phyloP scores from a whole-genome alignment of 1,140 invertebrate genomes.

The Helicoverpa zea region DNA sequence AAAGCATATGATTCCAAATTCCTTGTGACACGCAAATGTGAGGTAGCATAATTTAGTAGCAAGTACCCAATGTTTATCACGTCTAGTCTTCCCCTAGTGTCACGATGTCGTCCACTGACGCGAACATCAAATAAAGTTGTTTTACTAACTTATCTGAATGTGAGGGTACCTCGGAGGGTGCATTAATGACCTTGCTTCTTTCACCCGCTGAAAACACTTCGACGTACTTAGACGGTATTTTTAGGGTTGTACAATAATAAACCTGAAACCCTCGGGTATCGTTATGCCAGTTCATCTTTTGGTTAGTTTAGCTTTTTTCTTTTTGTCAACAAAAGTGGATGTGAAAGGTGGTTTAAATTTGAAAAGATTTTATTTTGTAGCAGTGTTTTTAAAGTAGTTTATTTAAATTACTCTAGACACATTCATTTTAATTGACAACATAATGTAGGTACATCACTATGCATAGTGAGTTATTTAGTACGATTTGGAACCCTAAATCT shows the following conservation, averaged over 20 bases:
- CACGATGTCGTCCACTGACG: conserved; percentile 69
- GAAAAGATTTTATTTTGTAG: background rate
- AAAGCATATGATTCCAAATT: conserved; percentile 36
- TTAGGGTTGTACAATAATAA: conserved; percentile 47
- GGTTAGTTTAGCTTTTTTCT: background rate
- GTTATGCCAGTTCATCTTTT: background rate
- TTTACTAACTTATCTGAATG: conserved; percentile 82
- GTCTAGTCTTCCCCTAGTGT: conserved; percentile 63
- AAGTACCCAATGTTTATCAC: conserved; percentile 56
- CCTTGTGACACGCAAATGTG: conserved; percentile 45
- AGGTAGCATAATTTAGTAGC: conserved; percentile 47
- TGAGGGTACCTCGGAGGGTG: conserved; percentile 74
- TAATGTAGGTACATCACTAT: no score
- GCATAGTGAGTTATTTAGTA: no score
- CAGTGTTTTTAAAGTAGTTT: no score
- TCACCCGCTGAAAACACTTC: conserved; percentile 70
- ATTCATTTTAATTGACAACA: no score
- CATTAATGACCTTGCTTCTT: conserved; percentile 79
- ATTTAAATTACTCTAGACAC: no score
- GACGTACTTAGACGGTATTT: conserved; percentile 65
- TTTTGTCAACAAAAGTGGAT: background rate
- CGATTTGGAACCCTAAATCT: background rate
- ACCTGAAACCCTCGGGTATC: background rate
- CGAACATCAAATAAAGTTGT: conserved; percentile 84
- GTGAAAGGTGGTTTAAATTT: background rate